phyloP scores from a whole-genome alignment of 2,888 invertebrate genomes.

The Drosophila subsilvestris region DNA sequence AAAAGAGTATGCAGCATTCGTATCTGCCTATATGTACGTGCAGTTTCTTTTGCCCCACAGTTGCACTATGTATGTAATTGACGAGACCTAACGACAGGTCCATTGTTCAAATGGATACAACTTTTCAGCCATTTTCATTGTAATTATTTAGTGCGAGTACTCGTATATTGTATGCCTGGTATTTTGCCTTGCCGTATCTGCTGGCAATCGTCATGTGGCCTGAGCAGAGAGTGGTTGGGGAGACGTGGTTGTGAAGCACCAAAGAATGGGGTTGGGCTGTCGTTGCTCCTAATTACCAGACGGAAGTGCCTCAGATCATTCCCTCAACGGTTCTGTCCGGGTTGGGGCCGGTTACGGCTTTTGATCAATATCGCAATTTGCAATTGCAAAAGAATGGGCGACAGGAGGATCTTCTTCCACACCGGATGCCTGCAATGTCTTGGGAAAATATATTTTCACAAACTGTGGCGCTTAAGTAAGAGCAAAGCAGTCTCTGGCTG shows the following conservation, averaged over 20 bases:
- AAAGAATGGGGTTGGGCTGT: conserved; percentile 22
- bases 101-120: conserved; percentile 68
- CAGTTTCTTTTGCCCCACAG: conserved; percentile 2
- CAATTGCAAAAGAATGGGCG: conserved; percentile 27
- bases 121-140: conserved; percentile 71
- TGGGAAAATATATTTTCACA: conserved; percentile 59
- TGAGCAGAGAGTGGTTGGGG: conserved; percentile 10
- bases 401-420: conserved; percentile 6
- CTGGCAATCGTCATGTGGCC: conserved; percentile 40
- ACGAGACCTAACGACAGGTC: conserved; percentile 69
- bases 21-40: not conserved
- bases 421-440: conserved; percentile 59
- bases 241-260: conserved; percentile 30
- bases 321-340: conserved; percentile 42
- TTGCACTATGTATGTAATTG: conserved; percentile 54
- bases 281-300: conserved; percentile 59
- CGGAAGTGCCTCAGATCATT: conserved; percentile 55
- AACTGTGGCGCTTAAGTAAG: conserved; percentile 64
- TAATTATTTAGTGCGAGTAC: conserved; percentile 43
- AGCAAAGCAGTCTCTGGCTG: not conserved
- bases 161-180: conserved; percentile 16
- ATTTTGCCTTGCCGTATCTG: conserved; percentile 30
- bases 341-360: conserved; percentile 49
- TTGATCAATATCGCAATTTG: conserved; percentile 59
- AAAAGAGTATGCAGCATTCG: conserved; percentile 15